Base-by-base conservation (phyloP, 2,797 vertebrate species). In the Moxostoma hubbsi region DNA sequence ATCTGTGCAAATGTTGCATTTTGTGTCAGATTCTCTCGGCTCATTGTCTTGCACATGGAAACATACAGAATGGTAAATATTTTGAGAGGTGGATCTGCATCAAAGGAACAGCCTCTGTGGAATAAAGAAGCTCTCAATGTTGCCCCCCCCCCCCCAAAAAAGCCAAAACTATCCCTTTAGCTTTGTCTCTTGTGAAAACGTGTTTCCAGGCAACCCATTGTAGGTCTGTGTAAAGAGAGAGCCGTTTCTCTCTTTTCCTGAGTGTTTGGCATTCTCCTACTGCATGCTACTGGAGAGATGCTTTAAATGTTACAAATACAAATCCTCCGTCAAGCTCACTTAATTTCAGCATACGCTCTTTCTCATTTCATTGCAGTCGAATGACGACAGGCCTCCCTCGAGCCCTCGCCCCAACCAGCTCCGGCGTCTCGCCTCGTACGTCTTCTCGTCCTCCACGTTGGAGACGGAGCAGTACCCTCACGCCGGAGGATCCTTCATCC, bases 401-500 rank as follows among this genome's bases (percentile, higher is more conserved):
- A 57, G 75, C 10, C 94, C 95, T 80, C 95, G 98, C 89, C 95
- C 98, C 93, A 99, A 97, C 94, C 98, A 98, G 93, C 94, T 99
- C 89, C 95, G 97, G 93, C 95, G 98, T 94, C 94, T 99, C 93
- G 97, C 97, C 87, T 99, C 97, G 93, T 99, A 98, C 88, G 96
- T 99, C 90, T 99, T 99, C 94, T 98, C 97, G 87, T 98, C 98
- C 90, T 97, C 97, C 91, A 97, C 97, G 75, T 91, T 99, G 94
- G 98, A 99, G 94, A 98, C 97, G 36, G 98, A 99, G 92, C 97
- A 97, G 88, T 98, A 99, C 86, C 98, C 98, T 74, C 97, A 98
- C 90, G 92, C 93, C 66, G 92, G 94, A 84, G 93, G 93, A 84
- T 94, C 95, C 92, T 97, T 99, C 94, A 97, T 99, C 93, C 98